These are phyloP conservation scores for Trematomus loennbergii DNA, from an alignment of 2,113 vertebrate genomes.

Conservation along the genomic window DNA sequence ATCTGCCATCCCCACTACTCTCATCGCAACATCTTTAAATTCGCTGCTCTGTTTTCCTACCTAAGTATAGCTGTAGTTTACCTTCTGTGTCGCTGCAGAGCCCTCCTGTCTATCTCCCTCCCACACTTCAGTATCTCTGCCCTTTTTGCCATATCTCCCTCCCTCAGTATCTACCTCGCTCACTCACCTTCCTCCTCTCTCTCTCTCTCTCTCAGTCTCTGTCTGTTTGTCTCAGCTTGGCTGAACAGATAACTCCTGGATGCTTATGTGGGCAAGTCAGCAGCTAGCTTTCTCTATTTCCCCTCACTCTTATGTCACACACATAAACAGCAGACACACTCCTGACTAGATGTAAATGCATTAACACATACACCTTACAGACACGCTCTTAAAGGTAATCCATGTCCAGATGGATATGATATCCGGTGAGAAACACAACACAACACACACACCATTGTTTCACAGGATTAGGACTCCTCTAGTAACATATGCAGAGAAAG, in stretches of 20 bases:
- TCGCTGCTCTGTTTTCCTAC: background rate
- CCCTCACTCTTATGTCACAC: slow-evolving; percentile 24
- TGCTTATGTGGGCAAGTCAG: slow-evolving; percentile 45
- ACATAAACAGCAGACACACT: slow-evolving; percentile 8
- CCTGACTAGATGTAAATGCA: slow-evolving; percentile 12
- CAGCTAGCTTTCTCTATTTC: slow-evolving; percentile 24
- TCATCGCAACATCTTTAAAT: background rate
- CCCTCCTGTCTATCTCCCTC: slow-evolving; percentile 56
- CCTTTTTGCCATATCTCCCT: slow-evolving; percentile 66
- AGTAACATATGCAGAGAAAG: slow-evolving; percentile 35
- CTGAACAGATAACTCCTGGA: slow-evolving; percentile 72
- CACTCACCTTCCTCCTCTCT: slow-evolving; percentile 42
- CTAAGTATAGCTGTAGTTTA: slow-evolving; percentile 50
- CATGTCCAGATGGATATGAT: slow-evolving; percentile 43
- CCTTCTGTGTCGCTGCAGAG: slow-evolving; percentile 50
- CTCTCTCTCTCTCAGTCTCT: slow-evolving; percentile 42
- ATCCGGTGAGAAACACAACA: no score
- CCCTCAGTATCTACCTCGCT: slow-evolving; percentile 54
- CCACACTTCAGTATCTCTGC: slow-evolving; percentile 66
- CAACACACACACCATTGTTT: slow-evolving; percentile 24
- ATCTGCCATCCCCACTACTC: background rate
- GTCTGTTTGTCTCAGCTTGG: slow-evolving; percentile 65
- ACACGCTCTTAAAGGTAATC: slow-evolving; percentile 28
- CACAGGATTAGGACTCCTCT: slow-evolving; percentile 41
- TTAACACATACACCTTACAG: background rate